Percentiles rank a stretch among this genome's conserved stretches.
Conservation (phyloP, 2,113 vertebrate genomes). For the Takifugu flavidus region DNA sequence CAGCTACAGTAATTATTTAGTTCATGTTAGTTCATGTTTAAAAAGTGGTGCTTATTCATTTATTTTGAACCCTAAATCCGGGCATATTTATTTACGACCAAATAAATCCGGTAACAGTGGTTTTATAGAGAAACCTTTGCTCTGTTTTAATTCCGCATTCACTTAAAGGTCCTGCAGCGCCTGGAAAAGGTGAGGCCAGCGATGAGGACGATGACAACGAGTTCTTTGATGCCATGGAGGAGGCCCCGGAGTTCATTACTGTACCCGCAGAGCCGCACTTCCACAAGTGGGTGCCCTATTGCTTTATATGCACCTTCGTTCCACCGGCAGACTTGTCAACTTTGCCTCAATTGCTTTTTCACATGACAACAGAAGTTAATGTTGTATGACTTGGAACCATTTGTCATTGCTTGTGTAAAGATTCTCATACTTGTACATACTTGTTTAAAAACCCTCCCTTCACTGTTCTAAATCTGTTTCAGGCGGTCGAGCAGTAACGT, state of each 20-base stretch:
- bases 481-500: constrained; percentile 94
- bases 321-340: background rate
- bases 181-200: constrained; percentile 87
- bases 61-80: too few relatives aligned
- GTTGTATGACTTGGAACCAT: too few relatives aligned
- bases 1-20: too few relatives aligned
- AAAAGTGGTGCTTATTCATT: too few relatives aligned
- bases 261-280: constrained; percentile 84
- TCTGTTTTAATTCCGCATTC: background rate
- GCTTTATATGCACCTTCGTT: background rate
- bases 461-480: constrained; percentile 13
- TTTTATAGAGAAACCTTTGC: background rate
- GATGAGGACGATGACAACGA: constrained; percentile 95
- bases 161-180: constrained; percentile 64
- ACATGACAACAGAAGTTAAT: too few relatives aligned
- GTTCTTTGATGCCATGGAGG: constrained; percentile 87
- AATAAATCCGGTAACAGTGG: too few relatives aligned
- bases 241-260: constrained; percentile 88
- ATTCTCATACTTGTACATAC: too few relatives aligned
- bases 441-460: constrained; percentile 1
- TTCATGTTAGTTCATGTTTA: too few relatives aligned
- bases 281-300: constrained; percentile 81
- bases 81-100: too few relatives aligned
- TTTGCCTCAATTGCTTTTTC: too few relatives aligned
- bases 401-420: too few relatives aligned